These are phyloP conservation scores for Sorex maritimensis DNA, from an alignment of 2,797 vertebrate genomes.

Conservation along the genomic window DNA sequence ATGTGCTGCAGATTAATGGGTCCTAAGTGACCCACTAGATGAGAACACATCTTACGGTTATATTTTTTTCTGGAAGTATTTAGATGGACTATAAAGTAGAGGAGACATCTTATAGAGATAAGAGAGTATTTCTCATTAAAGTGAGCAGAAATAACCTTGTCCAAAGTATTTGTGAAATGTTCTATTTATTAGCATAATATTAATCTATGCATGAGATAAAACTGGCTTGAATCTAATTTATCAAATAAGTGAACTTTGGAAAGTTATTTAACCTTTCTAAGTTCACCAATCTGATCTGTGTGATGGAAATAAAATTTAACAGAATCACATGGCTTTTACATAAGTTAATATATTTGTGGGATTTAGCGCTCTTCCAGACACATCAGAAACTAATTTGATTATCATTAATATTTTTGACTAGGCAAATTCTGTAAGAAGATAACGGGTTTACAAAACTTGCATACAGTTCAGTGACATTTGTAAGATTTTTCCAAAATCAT, in stretches of 20 bases:
- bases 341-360: slow-evolving; percentile 35
- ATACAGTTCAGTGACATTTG: background rate
- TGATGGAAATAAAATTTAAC: slow-evolving; percentile 66
- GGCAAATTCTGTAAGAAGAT: background rate
- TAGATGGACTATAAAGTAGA: background rate
- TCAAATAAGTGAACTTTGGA: slow-evolving; percentile 5
- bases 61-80: background rate
- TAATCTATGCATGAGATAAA: slow-evolving; percentile 8
- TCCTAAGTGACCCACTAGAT: background rate
- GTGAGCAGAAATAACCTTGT: background rate
- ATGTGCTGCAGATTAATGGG: background rate
- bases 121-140: slow-evolving; percentile 27
- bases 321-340: slow-evolving; percentile 6
- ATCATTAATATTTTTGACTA: background rate
- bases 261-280: slow-evolving; percentile 42
- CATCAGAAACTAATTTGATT: slow-evolving; percentile 11
- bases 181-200: slow-evolving; percentile 12
- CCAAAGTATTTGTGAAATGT: background rate
- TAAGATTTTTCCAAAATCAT: background rate
- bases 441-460: background rate
- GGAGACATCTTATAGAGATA: background rate
- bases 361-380: background rate
- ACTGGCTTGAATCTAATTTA: slow-evolving; percentile 34
- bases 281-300: slow-evolving; percentile 53
- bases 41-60: background rate